A percentile compares a stretch with the other conserved stretches of the same genome.
Evolutionary conservation across 30 jellyfish, hydroid and myxozoan genomes (phyloP).

Genomic region (Aurelia aurita): DNA sequence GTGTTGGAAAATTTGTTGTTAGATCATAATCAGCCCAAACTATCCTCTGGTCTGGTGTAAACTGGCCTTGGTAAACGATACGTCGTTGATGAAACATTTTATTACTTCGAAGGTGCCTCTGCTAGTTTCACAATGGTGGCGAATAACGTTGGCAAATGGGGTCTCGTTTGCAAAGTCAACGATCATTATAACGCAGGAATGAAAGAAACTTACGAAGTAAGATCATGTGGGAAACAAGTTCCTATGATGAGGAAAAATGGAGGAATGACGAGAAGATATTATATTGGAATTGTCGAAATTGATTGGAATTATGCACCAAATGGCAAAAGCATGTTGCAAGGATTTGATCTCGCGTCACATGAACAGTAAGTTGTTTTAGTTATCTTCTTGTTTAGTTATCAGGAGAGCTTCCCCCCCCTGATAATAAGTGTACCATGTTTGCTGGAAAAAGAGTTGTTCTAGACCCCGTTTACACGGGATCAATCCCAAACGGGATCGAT

Average conservation of each 20-base stretch:
- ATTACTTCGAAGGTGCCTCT: conserved; percentile 36
- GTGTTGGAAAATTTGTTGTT: no score
- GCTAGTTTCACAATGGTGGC: conserved; percentile 73
- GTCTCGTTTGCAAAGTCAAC: conserved; percentile 64
- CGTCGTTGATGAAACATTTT: no score
- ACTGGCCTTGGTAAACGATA: no score
- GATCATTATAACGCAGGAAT: conserved; percentile 73
- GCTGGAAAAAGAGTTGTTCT: no score
- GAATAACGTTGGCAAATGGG: conserved; percentile 77
- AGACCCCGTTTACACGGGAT: no score
- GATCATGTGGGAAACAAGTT: conserved; percentile 17
- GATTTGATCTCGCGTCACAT: conserved; percentile 37
- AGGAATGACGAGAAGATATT: conserved; percentile 31
- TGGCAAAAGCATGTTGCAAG: conserved; percentile 25
- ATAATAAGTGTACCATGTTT: no score
- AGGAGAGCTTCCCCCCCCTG: neutral
- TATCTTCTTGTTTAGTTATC: neutral
- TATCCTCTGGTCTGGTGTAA: no score
- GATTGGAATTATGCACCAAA: conserved; percentile 73
- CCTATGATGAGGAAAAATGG: neutral
- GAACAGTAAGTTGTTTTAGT: neutral
- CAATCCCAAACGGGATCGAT: no score
- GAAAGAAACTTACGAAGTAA: conserved; percentile 47
- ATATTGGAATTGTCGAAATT: conserved; percentile 51
- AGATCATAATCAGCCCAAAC: no score